Conservation (phyloP, 2,797 vertebrate genomes). For the Poecilia gillii region DNA sequence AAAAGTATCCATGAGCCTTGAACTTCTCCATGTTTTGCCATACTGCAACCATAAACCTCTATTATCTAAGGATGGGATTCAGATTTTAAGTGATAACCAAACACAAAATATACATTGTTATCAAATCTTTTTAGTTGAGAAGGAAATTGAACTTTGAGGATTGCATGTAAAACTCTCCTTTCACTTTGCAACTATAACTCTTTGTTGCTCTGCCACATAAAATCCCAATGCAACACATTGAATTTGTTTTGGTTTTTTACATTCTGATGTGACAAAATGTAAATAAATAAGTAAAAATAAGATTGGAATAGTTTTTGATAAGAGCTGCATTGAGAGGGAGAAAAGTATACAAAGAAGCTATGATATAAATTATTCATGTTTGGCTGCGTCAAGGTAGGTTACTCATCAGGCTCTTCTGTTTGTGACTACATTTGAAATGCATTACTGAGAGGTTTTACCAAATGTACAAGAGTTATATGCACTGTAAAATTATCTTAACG, state of each 20-base stretch:
- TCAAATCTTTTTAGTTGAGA: background rate
- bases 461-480: background rate
- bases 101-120: background rate
- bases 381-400: constrained; percentile 46
- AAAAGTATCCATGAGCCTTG: background rate
- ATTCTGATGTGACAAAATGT: background rate
- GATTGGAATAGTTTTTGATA: background rate
- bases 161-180: background rate
- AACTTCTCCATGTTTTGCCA: background rate
- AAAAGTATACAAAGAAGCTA: constrained; percentile 3
- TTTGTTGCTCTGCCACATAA: background rate
- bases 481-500: background rate
- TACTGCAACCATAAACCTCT: background rate
- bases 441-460: background rate
- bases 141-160: background rate
- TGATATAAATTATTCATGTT: constrained; percentile 74
- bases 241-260: too few species aligned
- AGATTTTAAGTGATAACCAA: background rate
- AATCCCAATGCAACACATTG: background rate
- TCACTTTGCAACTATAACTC: too few species aligned
- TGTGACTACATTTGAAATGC: background rate
- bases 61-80: background rate
- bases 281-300: background rate
- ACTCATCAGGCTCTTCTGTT: constrained; percentile 11
- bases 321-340: background rate